Evolutionary conservation across 1,140 invertebrate genomes (phyloP), one percentile per base, ranked within the genome.

Genomic region (Leptinotarsa texana): DNA sequence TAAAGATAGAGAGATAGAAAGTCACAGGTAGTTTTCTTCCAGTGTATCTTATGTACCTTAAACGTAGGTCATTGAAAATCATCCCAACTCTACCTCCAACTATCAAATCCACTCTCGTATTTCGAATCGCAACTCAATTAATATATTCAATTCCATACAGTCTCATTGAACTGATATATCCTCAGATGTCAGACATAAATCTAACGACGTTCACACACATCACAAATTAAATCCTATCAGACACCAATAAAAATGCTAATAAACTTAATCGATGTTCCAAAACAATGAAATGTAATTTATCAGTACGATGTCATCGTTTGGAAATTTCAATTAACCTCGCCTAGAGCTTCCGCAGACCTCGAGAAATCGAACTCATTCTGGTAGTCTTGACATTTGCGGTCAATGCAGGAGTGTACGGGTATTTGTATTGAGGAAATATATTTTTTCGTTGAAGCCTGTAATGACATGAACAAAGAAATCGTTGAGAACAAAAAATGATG

Each of bases 161-260:
- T 65, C 63, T 22, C 21, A 33, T 24, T 33, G 63, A 65, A 65
- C 27, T 21, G 17, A 65, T 33, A 65, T 5, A 65, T 65, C 63
- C 63, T 65, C 21, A 65, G 22, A 22, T 27, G 63, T 65, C 63
- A 65, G 27, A 22, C 15, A 65, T 65, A 24, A 21, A 65, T 33
- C 27, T 65, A 24, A 24, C 63, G 63, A 13, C 4, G 63, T 22
- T 22, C 22, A 21, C 33, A 62, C 21, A 33, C 11, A 65, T 65
- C 27, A 21, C 17, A 65, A 21, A 65, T 65, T 65, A 65, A 65
- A 65, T 65, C 21, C 27, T 18, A 65, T 65, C 21, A 65, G 21
- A 65, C 15, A 65, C 63, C 63, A 65, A 65, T 65, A 65, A 65
- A 65, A 65, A 65, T 65, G 63, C 27, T 65, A 65, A 65, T 65